Percentiles rank a stretch among this genome's conserved stretches.
These are phyloP conservation scores for Scatophagus argus DNA, from an alignment of 2,113 vertebrate species.

Conservation along the genomic window DNA sequence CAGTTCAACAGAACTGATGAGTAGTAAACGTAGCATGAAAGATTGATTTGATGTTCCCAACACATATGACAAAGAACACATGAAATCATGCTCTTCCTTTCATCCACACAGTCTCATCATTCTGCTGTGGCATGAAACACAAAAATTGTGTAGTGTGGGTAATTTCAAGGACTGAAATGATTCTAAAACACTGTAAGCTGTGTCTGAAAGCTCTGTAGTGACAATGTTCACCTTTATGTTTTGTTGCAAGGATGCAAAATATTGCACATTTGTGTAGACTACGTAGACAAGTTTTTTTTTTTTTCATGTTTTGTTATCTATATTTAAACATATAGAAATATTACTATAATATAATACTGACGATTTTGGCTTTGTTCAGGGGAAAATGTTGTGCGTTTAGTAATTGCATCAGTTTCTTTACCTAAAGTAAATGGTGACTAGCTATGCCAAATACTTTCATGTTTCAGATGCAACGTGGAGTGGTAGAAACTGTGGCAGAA, in stretches of 20 bases:
- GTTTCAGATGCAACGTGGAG: background rate
- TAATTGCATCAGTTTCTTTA: background rate
- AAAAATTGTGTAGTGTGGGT: constrained; percentile 7
- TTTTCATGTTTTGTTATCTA: background rate
- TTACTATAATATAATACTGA: background rate
- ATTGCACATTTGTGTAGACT: constrained; percentile 13
- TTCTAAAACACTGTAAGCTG: constrained; percentile 16
- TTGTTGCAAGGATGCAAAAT: background rate
- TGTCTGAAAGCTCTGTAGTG: constrained; percentile 16
- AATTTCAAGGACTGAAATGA: constrained; percentile 30
- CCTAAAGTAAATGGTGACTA: background rate
- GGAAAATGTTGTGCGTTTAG: background rate
- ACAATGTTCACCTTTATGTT: constrained; percentile 15
- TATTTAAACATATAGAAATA: background rate
- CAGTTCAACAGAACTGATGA: constrained; percentile 43
- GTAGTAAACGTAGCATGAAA: constrained; percentile 32
- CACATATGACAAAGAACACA: constrained; percentile 9
- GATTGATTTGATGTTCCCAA: constrained; percentile 23
- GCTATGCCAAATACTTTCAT: background rate
- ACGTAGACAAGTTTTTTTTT: constrained; percentile 5
- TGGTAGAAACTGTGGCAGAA: background rate
- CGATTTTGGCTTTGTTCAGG: background rate
- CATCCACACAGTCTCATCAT: background rate
- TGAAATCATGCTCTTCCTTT: constrained; percentile 18
- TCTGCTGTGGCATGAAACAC: constrained; percentile 8